Base-by-base conservation (phyloP, 2,888 invertebrate genomes). In the Zonitis immaculata region DNA sequence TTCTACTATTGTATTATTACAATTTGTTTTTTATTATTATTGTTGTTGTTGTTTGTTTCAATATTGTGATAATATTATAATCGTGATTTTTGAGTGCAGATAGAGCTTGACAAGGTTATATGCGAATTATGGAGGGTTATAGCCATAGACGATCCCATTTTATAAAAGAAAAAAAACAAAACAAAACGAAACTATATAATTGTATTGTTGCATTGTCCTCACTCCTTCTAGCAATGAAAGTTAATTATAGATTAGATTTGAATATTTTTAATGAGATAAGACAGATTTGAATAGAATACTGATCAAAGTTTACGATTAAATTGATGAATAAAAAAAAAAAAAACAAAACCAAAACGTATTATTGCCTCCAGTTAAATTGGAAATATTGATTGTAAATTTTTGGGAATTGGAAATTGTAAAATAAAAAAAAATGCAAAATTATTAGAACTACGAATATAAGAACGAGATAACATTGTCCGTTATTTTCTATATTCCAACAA, bases 201-300 rank as follows among this genome's bases (percentile, higher is more conserved):
- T 32, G 32, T 32, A 32, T 32, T 32, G 32, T 32, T 32, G 2
- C 3, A 32, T 7, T 32, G 32, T 32, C 32, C 14, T 32, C 14
- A 14, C 14, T n/a, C 32, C 32, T 32, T 32, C 32, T 14, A 32
- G 32, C 32, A 32, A 32, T 32, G 14, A 32, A 32, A 14, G 32
- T 32, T 32, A 32, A 32, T 32, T 32, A 32, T 32, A 32, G 32
- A 32, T 32, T 32, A 32, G 14, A 57, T 57, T 51, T 14, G n/a
- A 42, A 53, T n/a, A 42, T 51, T 54, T 57, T 50, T 52, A 32
- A 32, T 32, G 32, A 32, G 32, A 32, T 14, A 32, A 32, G 14
- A 32, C 8, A 14, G 54, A 57, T 61, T 59, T 61, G 59, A 61
- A 61, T 61, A 61, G 58, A 61, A 61, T 57, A 52, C 52, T 53